phyloP scores from a whole-genome alignment of 2,797 vertebrate genomes.

The Menidia menidia region DNA sequence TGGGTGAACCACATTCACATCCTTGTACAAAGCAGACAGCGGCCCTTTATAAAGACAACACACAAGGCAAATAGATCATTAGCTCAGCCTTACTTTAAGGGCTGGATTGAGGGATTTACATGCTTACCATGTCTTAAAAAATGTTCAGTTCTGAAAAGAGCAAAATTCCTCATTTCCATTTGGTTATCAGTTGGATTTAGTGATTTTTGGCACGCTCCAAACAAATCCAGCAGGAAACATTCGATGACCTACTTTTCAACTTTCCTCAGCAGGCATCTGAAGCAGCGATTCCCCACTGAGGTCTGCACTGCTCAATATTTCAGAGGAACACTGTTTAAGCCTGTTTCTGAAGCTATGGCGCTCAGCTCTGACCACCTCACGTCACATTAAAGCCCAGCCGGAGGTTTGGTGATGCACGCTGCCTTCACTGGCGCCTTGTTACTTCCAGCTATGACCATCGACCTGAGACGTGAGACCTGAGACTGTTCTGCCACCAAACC shows the following conservation, averaged over 20 bases:
- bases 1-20: slow-evolving; percentile 80
- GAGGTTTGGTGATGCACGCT: slow-evolving; percentile 8
- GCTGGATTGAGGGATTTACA: not conserved
- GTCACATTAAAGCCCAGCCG: slow-evolving; percentile 29
- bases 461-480: slow-evolving; percentile 34
- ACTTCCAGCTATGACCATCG: slow-evolving; percentile 18
- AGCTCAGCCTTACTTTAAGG: not conserved
- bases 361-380: slow-evolving; percentile 36
- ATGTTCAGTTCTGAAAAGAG: not conserved
- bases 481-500: not conserved
- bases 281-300: slow-evolving; percentile 27
- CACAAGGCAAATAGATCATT: not conserved
- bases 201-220: slow-evolving; percentile 2
- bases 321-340: slow-evolving; percentile 55
- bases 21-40: slow-evolving; percentile 77
- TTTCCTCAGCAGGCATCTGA: slow-evolving; percentile 26
- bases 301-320: slow-evolving; percentile 72
- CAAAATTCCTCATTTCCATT: not conserved
- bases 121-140: no score
- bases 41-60: slow-evolving; percentile 53
- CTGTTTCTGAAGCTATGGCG: slow-evolving; percentile 29
- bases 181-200: not conserved
- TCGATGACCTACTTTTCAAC: slow-evolving; percentile 55
- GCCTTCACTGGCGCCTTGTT: not conserved
- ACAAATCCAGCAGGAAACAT: slow-evolving; percentile 4